These are phyloP conservation scores for Neomorphus geoffroyi DNA, from an alignment of 2,797 vertebrate genomes.

Conservation along the genomic window DNA sequence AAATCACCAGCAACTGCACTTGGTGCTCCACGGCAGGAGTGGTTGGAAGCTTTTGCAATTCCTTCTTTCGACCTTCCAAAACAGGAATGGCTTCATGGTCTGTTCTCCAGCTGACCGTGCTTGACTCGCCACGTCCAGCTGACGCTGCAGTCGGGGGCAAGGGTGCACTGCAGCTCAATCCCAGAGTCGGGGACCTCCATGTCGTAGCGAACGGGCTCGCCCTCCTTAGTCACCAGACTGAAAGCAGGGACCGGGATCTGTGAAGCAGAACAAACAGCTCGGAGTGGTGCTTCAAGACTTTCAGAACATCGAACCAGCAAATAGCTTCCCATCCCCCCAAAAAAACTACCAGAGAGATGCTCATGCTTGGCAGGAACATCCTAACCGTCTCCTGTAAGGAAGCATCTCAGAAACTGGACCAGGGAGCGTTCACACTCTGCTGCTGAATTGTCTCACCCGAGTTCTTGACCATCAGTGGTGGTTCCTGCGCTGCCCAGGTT, in stretches of 20 bases:
- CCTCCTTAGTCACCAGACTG: slow-evolving; percentile 88
- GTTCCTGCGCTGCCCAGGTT: not conserved
- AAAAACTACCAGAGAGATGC: too few species aligned
- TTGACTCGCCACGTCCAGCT: slow-evolving; percentile 91
- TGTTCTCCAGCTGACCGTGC: slow-evolving; percentile 86
- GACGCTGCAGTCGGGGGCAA: slow-evolving; percentile 84
- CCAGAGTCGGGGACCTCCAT: slow-evolving; percentile 89
- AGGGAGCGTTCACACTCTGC: not conserved
- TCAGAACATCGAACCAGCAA: not conserved
- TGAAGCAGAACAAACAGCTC: not conserved
- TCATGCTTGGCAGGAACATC: not conserved
- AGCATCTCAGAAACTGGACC: not conserved
- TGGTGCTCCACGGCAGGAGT: not conserved
- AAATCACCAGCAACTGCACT: not conserved
- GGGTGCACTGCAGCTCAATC: slow-evolving; percentile 87
- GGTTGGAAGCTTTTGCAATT: slow-evolving; percentile 37
- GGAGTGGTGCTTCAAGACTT: not conserved
- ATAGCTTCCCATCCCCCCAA: not conserved
- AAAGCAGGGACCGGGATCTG: slow-evolving; percentile 92
- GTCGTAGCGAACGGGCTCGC: slow-evolving; percentile 82
- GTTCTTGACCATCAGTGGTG: not conserved
- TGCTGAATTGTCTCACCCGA: rapidly evolving
- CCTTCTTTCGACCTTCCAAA: not conserved
- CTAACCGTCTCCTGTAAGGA: not conserved
- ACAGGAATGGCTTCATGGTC: slow-evolving; percentile 40